Percentiles rank a stretch among this genome's conserved stretches.
These are phyloP conservation scores for Pheosia tremula DNA, from an alignment of 2,888 invertebrate species.

Conservation along the genomic window DNA sequence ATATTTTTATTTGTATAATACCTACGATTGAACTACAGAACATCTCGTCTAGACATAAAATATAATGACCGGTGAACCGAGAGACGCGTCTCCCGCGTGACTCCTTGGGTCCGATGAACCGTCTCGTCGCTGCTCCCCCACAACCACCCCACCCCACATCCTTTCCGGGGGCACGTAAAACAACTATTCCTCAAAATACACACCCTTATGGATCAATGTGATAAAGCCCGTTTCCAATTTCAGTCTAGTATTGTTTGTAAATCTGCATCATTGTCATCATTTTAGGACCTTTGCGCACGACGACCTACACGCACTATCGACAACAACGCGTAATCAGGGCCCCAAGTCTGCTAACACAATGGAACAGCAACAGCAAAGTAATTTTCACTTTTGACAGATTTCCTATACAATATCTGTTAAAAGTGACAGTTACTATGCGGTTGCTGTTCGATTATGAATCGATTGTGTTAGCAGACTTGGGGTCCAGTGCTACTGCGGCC, in stretches of 20 bases:
- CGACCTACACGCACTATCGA: not conserved
- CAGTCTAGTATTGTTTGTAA: not conserved
- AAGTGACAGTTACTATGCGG: too few species aligned
- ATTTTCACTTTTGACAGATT: too few species aligned
- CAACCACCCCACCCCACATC: slow-evolving; percentile 38
- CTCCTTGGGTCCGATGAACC: slow-evolving; percentile 70
- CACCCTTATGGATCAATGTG: slow-evolving; percentile 18
- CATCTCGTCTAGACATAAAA: slow-evolving; percentile 57
- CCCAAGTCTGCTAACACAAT: too few species aligned
- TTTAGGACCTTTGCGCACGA: not conserved
- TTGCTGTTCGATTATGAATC: too few species aligned
- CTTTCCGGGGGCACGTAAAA: slow-evolving; percentile 34
- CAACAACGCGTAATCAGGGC: too few species aligned
- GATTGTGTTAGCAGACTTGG: too few species aligned
- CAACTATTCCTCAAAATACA: slow-evolving; percentile 38
- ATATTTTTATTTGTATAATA: not conserved
- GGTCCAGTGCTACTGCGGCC: too few species aligned
- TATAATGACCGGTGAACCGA: slow-evolving; percentile 57
- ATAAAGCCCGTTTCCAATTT: not conserved
- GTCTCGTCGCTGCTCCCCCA: slow-evolving; percentile 54
- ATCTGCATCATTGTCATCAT: not conserved
- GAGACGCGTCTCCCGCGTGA: slow-evolving; percentile 40
- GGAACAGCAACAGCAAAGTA: too few species aligned
- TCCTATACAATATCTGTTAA: too few species aligned
- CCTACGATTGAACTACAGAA: slow-evolving; percentile 27